Evolutionary conservation across 2,888 invertebrate species (phyloP), one percentile per base, ranked within the genome.

Genomic region (Lucinisca nassula): DNA sequence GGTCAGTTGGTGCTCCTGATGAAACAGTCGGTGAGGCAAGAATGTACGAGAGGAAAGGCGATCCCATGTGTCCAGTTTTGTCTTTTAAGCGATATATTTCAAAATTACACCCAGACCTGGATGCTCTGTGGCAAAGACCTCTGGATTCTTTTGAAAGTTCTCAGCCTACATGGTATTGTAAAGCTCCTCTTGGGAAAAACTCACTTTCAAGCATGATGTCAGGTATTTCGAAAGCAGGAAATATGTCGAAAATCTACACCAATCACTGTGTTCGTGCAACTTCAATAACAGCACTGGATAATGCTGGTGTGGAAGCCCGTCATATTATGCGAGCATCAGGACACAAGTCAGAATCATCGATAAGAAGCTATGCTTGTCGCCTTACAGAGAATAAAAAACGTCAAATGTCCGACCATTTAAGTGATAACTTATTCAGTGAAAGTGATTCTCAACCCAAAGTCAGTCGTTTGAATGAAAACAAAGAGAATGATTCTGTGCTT

Each of bases 21-120:
- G n/a, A n/a, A n/a, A n/a, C n/a, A n/a, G n/a, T n/a, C n/a, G n/a
- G n/a, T n/a, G n/a, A 74, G 67, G 55, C 84, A n/a, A 40, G 78
- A 61, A 81, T 87, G 78, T 87, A 79, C 75, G 75, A 49, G 0
- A 73, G 77, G 12, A 51, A 40, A 61, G 32, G 38, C 35, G 35
- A 35, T 55, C 1, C 49, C 0, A 30, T n/a, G 21, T 82, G 87
- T 58, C 87, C 77, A 21, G 77, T 83, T 21, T 8, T 12, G 2
- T 70, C 83, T 10, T 51, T 82, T 0, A 55, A 70, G 38, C 12
- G 6, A 10, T 79, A 86, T 70, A 30, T 85, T 2, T 3, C 14
- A 10, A 85, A 85, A 55, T 14, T 61, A 30, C 51, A 86, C 35
- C 61, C 78, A 32, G 37, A 10, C 14, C 40, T n/a, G 37, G 75